Percentiles rank a stretch among this genome's conserved stretches.
These are phyloP conservation scores for Hippocampus mohnikei DNA, from an alignment of 2,113 vertebrate genomes.

Conservation along the genomic window DNA sequence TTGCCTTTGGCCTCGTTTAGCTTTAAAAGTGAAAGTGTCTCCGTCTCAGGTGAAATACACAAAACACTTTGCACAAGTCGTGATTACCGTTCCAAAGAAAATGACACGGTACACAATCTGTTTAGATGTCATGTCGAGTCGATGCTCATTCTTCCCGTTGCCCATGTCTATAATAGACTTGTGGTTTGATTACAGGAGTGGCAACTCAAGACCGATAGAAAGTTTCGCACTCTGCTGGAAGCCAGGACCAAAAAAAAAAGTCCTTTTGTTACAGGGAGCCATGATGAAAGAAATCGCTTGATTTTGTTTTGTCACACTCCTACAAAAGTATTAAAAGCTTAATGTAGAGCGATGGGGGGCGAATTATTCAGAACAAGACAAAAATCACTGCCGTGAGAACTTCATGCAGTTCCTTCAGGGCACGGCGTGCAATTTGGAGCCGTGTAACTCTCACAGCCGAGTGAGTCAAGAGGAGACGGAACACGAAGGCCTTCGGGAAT, in stretches of 20 bases:
- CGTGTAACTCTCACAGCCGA: conserved; percentile 73
- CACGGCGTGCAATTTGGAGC: conserved; percentile 81
- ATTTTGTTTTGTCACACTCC: conserved; percentile 16
- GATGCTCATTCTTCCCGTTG: conserved; percentile 22
- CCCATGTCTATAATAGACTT: conserved; percentile 38
- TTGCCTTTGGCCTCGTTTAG: conserved; percentile 55
- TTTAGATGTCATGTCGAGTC: conserved; percentile 18
- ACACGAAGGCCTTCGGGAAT: conserved; percentile 61
- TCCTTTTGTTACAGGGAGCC: conserved; percentile 43
- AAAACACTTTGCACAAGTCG: conserved; percentile 54
- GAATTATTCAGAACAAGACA: conserved; percentile 8
- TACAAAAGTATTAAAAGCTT: neutral
- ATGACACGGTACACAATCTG: conserved; percentile 22
- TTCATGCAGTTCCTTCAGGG: conserved; percentile 96
- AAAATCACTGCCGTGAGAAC: conserved; percentile 75
- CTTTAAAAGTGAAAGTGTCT: conserved; percentile 36
- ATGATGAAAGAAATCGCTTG: conserved; percentile 26
- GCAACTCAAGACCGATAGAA: conserved; percentile 37
- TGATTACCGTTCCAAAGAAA: conserved; percentile 52
- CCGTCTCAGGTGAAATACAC: conserved; percentile 60
- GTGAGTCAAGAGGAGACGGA: conserved; percentile 76
- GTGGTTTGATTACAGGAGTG: conserved; percentile 56
- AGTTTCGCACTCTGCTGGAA: conserved; percentile 45
- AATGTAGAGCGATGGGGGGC: neutral
- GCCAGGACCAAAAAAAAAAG: conserved; percentile 44